Evolutionary conservation across 2,113 vertebrate species (phyloP), one percentile per base, ranked within the genome.

Genomic region (Microcebus ravelobensis): DNA sequence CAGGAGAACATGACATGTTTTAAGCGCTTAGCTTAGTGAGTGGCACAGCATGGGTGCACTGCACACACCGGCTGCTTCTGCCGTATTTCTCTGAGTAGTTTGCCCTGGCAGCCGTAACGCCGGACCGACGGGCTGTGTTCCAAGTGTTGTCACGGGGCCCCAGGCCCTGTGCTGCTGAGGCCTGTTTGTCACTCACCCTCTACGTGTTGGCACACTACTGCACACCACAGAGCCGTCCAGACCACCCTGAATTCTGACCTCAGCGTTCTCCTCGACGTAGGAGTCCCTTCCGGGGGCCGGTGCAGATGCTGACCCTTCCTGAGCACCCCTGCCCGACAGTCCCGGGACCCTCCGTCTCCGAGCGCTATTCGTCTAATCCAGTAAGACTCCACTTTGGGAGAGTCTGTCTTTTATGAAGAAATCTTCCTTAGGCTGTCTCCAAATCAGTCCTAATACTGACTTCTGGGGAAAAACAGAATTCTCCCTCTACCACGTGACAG

Each of bases 191-290:
- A 9, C 13, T 76, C 10, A 31, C 4, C 25, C 45, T 55, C 59
- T 3, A 61, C 0, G 0, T 31, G 2, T 50, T 21, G 0, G 6
- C 6, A 14, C 27, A 13, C 3, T 27, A 4, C 11, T 0, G 0
- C 12, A 4, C 39, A 1, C 36, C 86, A 2, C 13, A 12, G 11
- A 55, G 27, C 5, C 20, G 17, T 52, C 0, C 0, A 71, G 36
- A 14, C 9, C 3, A 8, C 5, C 0, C 1, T 79, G 27, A 55
- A 7, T 31, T 67, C 21, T 57, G 52, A 36, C 34, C 10, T 84
- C 67, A 34, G 11, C 0, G 5, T 27, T 34, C 45, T 8, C 5
- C 11, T 48, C 25, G 2, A 4, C 2, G 9, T 2, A 23, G 23
- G 36, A 18, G 0, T 36, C 14, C 14, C 18, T 42, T n/a, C 50